Evolutionary conservation across 2,888 invertebrate genomes (phyloP).

Genomic region (Drosophila prolongata): DNA sequence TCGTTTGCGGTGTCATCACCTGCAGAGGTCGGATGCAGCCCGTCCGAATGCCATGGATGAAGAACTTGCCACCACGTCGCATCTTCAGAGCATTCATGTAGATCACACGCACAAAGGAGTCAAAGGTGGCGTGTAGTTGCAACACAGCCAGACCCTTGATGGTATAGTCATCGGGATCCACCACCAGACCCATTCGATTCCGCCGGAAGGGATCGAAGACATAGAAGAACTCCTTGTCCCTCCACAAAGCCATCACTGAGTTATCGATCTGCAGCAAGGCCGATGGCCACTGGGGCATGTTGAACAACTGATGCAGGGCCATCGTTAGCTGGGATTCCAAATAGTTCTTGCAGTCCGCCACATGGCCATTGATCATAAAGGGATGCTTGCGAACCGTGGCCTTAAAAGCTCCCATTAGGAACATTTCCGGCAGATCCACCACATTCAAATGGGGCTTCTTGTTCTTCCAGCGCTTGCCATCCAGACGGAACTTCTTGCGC

Average conservation of each 20-base stretch:
- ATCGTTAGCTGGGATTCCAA: constrained; percentile 74
- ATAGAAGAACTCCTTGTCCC: constrained; percentile 87
- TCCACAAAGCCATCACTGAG: constrained; percentile 87
- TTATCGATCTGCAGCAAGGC: constrained; percentile 86
- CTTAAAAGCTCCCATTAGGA: constrained; percentile 83
- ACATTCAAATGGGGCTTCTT: constrained; percentile 75
- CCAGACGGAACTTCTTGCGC: constrained; percentile 67
- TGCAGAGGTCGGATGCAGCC: constrained; percentile 78
- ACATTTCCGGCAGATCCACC: constrained; percentile 82
- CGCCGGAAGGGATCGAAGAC: constrained; percentile 89
- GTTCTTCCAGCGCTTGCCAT: constrained; percentile 73
- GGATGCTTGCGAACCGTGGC: constrained; percentile 77
- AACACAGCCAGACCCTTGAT: constrained; percentile 86
- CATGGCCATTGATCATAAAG: constrained; percentile 76
- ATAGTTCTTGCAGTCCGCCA: constrained; percentile 74
- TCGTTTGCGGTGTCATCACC: constrained; percentile 60
- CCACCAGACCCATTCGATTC: constrained; percentile 86
- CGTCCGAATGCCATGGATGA: constrained; percentile 87
- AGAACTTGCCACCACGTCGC: constrained; percentile 81
- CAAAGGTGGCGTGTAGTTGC: constrained; percentile 87
- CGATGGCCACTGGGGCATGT: constrained; percentile 63
- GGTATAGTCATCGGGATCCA: constrained; percentile 84
- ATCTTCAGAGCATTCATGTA: constrained; percentile 84
- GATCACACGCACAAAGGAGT: constrained; percentile 86
- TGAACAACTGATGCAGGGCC: constrained; percentile 74